A percentile compares a stretch with the other conserved stretches of the same genome.
Conservation (phyloP, 2,888 invertebrate genomes). For the Glomeris marginata region DNA sequence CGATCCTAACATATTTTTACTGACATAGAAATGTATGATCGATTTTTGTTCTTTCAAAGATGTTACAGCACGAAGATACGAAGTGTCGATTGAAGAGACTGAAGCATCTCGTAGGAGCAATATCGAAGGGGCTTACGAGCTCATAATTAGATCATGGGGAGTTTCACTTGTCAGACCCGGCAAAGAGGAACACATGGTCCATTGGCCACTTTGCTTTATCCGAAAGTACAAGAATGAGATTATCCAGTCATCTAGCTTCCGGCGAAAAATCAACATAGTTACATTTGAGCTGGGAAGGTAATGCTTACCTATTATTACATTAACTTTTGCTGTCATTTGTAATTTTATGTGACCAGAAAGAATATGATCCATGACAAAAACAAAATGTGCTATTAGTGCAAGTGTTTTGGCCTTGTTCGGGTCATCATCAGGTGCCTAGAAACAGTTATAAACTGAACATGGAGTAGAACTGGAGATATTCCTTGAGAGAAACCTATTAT, state of each 20-base stretch:
- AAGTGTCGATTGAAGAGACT: constrained; percentile 10
- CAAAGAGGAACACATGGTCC: constrained; percentile 10
- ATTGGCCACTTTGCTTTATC: constrained; percentile 13
- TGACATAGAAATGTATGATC: too few relatives aligned
- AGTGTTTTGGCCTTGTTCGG: too few relatives aligned
- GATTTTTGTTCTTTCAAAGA: constrained; percentile 3
- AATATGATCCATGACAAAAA: too few relatives aligned
- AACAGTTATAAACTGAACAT: too few relatives aligned
- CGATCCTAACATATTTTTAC: too few relatives aligned
- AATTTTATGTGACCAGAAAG: neutral
- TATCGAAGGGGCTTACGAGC: constrained; percentile 7
- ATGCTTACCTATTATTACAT: neutral
- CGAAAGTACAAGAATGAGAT: constrained; percentile 12
- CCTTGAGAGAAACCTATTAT: too few relatives aligned
- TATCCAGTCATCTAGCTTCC: constrained; percentile 1
- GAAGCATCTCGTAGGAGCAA: constrained; percentile 7
- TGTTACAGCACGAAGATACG: constrained; percentile 1
- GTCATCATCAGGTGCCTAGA: too few relatives aligned
- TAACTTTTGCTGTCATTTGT: neutral
- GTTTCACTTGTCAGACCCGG: constrained; percentile 4
- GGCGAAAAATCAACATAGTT: constrained; percentile 9
- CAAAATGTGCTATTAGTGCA: too few relatives aligned
- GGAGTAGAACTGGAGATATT: too few relatives aligned
- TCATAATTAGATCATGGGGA: constrained; percentile 10
- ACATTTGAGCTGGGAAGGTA: constrained; percentile 15